Conservation (phyloP, 2,113 vertebrate genomes). For the Ceratotherium simum region DNA sequence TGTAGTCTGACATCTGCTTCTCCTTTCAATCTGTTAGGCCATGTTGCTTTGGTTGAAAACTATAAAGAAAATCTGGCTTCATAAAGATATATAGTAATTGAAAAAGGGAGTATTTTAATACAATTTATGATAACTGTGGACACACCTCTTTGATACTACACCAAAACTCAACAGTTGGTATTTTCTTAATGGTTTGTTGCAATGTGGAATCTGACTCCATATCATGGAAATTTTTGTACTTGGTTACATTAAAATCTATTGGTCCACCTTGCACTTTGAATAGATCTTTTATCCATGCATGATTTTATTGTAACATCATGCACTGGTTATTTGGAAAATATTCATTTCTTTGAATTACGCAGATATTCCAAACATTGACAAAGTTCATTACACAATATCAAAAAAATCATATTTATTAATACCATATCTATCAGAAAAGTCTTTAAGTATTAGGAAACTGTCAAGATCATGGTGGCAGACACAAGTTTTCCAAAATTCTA, state of each 20-base stretch:
- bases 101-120: not conserved
- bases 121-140: not conserved
- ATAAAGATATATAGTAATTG: not conserved
- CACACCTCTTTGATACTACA: not conserved
- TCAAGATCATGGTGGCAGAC: not conserved
- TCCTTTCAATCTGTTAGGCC: not conserved
- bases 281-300: not conserved
- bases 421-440: not conserved
- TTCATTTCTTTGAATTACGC: not conserved
- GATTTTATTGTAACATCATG: slow-evolving; percentile 9
- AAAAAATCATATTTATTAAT: slow-evolving; percentile 37
- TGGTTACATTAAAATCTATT: slow-evolving; percentile 14
- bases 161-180: slow-evolving; percentile 17
- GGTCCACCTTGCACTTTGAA: not conserved
- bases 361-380: not conserved
- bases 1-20: not conserved
- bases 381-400: slow-evolving; percentile 13
- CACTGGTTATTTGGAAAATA: slow-evolving; percentile 19
- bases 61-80: slow-evolving; percentile 14
- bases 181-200: slow-evolving; percentile 9
- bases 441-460: not conserved
- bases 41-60: slow-evolving; percentile 16
- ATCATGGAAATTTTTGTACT: not conserved
- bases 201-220: not conserved
- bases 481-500: slow-evolving; percentile 34